These are phyloP conservation scores for Morelia viridis DNA, from an alignment of 2,797 vertebrate species.

Conservation along the genomic window DNA sequence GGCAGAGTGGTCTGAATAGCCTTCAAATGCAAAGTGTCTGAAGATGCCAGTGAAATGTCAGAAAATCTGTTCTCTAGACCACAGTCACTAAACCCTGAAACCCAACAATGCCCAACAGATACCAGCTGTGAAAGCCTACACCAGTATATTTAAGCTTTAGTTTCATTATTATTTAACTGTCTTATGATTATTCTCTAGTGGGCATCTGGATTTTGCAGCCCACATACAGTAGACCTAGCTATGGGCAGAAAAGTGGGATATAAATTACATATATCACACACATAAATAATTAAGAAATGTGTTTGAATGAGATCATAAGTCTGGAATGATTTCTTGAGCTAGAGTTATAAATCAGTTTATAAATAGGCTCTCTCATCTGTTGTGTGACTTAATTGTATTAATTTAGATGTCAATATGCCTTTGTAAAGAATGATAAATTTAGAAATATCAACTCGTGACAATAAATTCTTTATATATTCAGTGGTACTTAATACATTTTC, in stretches of 20 bases:
- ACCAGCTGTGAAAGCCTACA: background rate
- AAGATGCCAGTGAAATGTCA: background rate
- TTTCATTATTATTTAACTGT: background rate
- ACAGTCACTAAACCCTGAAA: background rate
- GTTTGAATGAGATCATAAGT: background rate
- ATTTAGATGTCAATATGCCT: slow-evolving; percentile 7
- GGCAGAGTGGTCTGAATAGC: background rate
- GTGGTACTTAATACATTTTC: slow-evolving; percentile 51
- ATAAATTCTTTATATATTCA: slow-evolving; percentile 41
- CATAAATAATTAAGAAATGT: background rate
- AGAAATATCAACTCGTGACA: slow-evolving; percentile 21
- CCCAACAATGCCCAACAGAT: background rate
- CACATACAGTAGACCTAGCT: background rate
- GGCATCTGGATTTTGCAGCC: background rate
- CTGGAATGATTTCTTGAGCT: slow-evolving; percentile 8
- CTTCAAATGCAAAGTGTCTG: background rate
- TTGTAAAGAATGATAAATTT: slow-evolving; percentile 27
- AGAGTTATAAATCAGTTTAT: background rate
- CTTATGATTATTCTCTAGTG: background rate
- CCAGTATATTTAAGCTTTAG: background rate
- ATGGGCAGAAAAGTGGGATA: background rate
- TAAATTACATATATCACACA: slow-evolving; percentile 5
- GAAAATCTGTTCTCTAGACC: background rate
- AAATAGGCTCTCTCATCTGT: slow-evolving; percentile 20
- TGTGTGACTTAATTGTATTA: background rate